Evolutionary conservation across 1,140 invertebrate genomes (phyloP).

Genomic region (Magallana gigas): DNA sequence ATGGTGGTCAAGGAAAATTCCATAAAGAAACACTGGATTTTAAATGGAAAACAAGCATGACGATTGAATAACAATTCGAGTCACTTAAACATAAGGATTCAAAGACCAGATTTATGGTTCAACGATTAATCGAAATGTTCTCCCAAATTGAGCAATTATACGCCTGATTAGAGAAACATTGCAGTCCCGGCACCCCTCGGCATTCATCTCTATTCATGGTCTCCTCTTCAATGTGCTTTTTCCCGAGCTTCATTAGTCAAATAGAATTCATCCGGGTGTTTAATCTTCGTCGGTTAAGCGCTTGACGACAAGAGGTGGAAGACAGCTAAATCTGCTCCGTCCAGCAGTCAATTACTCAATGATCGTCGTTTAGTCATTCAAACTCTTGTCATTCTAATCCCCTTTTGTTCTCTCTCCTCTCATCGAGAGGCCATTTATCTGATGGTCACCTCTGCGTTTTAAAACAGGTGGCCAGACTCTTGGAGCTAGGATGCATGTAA

Average conservation of each 20-base stretch:
- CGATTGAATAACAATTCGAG: background rate
- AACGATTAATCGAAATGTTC: conserved; percentile 31
- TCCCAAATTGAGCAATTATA: conserved; percentile 21
- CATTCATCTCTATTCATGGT: conserved; percentile 14
- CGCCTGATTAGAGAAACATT: conserved; percentile 14
- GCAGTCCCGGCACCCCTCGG: background rate
- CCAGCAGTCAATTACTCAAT: conserved; percentile 13
- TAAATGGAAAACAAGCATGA: background rate
- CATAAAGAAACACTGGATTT: background rate
- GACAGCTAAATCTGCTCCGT: conserved; percentile 5
- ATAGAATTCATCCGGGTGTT: conserved; percentile 23
- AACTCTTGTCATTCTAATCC: background rate
- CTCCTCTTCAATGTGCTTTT: conserved; percentile 10
- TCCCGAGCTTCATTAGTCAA: conserved; percentile 2
- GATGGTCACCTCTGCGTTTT: background rate
- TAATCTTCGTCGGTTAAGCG: conserved; percentile 33
- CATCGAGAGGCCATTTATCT: background rate
- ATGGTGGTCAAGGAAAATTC: background rate
- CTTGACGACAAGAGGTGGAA: conserved; percentile 24
- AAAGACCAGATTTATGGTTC: conserved; percentile 14
- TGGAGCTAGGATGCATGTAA: background rate
- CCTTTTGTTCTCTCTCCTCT: background rate
- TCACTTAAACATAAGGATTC: background rate
- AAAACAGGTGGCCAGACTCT: conserved; percentile 15
- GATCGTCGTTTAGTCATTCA: conserved; percentile 28